Conservation (phyloP, 2,888 invertebrate species). For the Spisula subtruncata region DNA sequence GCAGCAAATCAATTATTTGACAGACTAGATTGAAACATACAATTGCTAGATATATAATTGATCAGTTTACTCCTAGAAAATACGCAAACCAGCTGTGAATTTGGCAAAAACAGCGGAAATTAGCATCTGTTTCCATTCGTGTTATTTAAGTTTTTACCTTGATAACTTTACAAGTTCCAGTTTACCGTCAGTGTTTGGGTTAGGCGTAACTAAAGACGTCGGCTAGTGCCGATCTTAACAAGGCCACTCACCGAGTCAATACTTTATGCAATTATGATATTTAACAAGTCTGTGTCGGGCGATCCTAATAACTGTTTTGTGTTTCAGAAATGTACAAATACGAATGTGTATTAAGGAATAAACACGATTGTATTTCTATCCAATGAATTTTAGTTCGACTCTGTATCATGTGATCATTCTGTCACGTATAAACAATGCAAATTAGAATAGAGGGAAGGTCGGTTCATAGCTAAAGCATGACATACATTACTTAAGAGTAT, state of each 20-base stretch:
- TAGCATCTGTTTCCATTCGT: slow-evolving; percentile 7
- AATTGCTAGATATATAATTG: neutral
- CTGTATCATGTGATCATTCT: too few relatives aligned
- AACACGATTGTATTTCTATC: too few relatives aligned
- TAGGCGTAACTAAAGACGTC: neutral
- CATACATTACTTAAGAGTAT: too few relatives aligned
- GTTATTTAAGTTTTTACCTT: neutral
- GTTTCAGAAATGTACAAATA: too few relatives aligned
- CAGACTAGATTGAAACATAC: slow-evolving; percentile 5
- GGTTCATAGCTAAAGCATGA: too few relatives aligned
- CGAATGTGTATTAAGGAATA: too few relatives aligned
- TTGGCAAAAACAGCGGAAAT: neutral
- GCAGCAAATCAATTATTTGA: slow-evolving; percentile 14
- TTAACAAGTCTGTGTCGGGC: too few relatives aligned
- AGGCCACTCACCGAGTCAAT: neutral
- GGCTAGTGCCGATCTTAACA: neutral
- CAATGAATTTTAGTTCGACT: too few relatives aligned
- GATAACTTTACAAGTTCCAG: neutral
- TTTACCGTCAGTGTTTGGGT: neutral
- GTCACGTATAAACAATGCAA: too few relatives aligned
- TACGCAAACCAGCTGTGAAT: neutral
- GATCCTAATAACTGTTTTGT: too few relatives aligned
- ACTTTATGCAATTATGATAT: neutral
- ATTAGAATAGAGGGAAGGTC: too few relatives aligned
- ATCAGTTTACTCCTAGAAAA: neutral